These are phyloP conservation scores for Podarcis cretensis DNA, from an alignment of 2,113 vertebrate species.

Conservation along the genomic window DNA sequence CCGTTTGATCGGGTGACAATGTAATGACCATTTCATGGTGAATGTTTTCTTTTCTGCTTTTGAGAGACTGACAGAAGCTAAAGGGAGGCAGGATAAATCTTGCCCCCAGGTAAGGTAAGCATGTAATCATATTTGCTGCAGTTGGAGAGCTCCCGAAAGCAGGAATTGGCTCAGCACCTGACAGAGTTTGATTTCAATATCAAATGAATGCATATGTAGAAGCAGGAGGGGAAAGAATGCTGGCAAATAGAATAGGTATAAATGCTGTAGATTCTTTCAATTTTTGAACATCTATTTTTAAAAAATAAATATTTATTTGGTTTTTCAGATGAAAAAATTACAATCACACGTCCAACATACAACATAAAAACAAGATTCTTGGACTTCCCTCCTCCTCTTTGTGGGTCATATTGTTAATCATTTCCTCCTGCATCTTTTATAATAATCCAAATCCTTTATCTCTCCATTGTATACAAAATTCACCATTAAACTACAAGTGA, in stretches of 20 bases:
- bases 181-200: not conserved
- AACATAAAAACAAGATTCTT: too few relatives aligned
- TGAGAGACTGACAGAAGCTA: not conserved
- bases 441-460: too few relatives aligned
- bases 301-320: too few relatives aligned
- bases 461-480: too few relatives aligned
- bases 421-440: too few relatives aligned
- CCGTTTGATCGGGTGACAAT: constrained; percentile 1
- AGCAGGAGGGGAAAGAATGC: constrained; percentile 7
- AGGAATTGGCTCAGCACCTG: not conserved
- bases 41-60: not conserved
- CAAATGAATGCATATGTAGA: not conserved
- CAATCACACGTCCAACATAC: too few relatives aligned
- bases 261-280: constrained; percentile 15
- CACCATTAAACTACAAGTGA: too few relatives aligned
- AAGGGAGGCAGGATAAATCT: not conserved
- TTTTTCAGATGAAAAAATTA: too few relatives aligned
- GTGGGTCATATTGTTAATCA: too few relatives aligned
- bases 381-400: too few relatives aligned
- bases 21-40: not conserved
- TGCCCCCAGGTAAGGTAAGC: not conserved
- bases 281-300: not conserved
- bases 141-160: not conserved
- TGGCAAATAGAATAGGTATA: constrained; percentile 12
- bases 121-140: constrained; percentile 8